A percentile compares a stretch with the other conserved stretches of the same genome.
phyloP scores from a whole-genome alignment of 2,888 invertebrate genomes.

The Heliconius sara region DNA sequence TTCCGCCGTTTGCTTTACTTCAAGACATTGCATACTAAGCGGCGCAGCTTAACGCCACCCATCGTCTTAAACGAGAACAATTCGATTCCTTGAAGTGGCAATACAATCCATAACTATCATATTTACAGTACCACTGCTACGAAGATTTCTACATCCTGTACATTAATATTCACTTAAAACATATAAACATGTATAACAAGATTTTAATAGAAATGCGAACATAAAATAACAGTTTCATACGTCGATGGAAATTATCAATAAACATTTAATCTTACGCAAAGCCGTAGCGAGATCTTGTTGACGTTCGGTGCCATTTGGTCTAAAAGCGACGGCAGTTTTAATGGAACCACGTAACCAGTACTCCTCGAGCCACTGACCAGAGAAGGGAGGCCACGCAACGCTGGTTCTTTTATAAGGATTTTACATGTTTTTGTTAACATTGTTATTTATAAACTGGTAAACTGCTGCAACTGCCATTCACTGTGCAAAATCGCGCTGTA shows the following conservation, averaged over 20 bases:
- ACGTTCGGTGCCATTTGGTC: slow-evolving; percentile 51
- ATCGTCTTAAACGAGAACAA: no score
- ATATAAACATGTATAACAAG: not conserved
- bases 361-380: slow-evolving; percentile 29
- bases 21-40: no score
- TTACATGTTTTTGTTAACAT: slow-evolving; percentile 56
- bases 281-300: slow-evolving; percentile 13
- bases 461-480: slow-evolving; percentile 37
- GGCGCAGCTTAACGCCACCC: no score
- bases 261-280: slow-evolving; percentile 35
- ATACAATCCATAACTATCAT: no score
- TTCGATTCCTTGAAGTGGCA: no score
- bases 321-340: slow-evolving; percentile 42
- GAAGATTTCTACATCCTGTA: not conserved
- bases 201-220: not conserved
- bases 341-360: slow-evolving; percentile 25
- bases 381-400: slow-evolving; percentile 40
- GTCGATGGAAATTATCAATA: slow-evolving; percentile 44
- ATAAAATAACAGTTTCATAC: slow-evolving; percentile 23
- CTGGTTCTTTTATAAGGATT: slow-evolving; percentile 41
- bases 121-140: no score
- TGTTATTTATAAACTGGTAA: slow-evolving; percentile 57
- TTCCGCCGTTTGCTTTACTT: no score
- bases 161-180: not conserved
- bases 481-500: not conserved